phyloP scores from a whole-genome alignment of 2,797 vertebrate genomes.

The Megaceryle alcyon region DNA sequence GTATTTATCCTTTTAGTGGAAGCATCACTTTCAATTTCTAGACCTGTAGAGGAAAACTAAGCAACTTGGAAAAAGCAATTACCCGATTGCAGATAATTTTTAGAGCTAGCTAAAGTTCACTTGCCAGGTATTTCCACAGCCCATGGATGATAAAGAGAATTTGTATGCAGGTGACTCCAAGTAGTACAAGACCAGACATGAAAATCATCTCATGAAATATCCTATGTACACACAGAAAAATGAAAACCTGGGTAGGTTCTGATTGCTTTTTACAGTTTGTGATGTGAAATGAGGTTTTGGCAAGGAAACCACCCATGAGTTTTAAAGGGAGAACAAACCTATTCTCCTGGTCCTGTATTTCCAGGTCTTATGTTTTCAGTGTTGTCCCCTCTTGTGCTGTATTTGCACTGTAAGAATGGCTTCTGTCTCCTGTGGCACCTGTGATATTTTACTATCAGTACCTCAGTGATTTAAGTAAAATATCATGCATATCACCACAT shows the following conservation, averaged over 20 bases:
- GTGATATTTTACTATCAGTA: neutral
- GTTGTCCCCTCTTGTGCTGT: neutral
- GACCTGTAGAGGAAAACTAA: neutral
- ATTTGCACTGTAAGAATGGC: neutral
- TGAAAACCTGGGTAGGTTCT: neutral
- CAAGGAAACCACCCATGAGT: neutral
- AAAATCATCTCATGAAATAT: neutral
- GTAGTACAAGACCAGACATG: neutral
- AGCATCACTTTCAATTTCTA: neutral
- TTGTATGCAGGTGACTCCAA: neutral
- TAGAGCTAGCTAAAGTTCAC: neutral
- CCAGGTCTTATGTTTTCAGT: rapidly evolving
- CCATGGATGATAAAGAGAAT: neutral
- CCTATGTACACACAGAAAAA: neutral
- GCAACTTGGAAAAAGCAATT: neutral
- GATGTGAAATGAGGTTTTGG: neutral
- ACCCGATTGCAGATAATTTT: neutral
- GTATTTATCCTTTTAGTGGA: neutral
- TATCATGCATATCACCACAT: rapidly evolving
- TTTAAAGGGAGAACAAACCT: neutral
- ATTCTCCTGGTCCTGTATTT: neutral
- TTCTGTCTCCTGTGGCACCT: neutral
- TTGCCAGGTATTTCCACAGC: neutral
- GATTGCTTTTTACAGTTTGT: neutral
- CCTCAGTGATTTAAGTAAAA: neutral